phyloP scores from a whole-genome alignment of 2,797 vertebrate genomes.

The Cichlasoma orientale region DNA sequence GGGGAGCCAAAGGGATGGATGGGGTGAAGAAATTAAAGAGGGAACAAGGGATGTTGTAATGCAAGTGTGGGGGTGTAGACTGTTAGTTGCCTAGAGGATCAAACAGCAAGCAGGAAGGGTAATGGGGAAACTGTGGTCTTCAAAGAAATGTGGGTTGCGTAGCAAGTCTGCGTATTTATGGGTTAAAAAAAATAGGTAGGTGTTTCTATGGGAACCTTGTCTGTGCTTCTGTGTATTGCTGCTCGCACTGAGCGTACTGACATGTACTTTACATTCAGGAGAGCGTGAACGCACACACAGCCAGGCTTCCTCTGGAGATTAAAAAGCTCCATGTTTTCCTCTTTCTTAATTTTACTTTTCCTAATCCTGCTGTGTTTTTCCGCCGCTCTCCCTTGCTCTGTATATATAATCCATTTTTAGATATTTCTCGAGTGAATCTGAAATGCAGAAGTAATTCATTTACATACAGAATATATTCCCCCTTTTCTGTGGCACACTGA shows the following conservation, averaged over 20 bases:
- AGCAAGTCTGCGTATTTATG: slow-evolving; percentile 23
- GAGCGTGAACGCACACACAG: slow-evolving; percentile 18
- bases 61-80: slow-evolving; percentile 43
- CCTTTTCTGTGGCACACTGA: slow-evolving; percentile 34
- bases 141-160: slow-evolving; percentile 38
- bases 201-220: slow-evolving; percentile 51
- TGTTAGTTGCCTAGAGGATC: slow-evolving; percentile 56
- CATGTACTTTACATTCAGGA: slow-evolving; percentile 34
- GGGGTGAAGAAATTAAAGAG: slow-evolving; percentile 49
- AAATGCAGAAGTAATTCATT: slow-evolving; percentile 60
- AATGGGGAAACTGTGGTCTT: slow-evolving; percentile 45
- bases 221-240: slow-evolving; percentile 12
- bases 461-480: slow-evolving; percentile 57
- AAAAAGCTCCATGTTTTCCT: neutral
- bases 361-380: slow-evolving; percentile 8
- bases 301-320: slow-evolving; percentile 30
- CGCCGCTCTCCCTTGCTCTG: slow-evolving; percentile 7
- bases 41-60: slow-evolving; percentile 48
- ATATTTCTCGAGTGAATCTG: slow-evolving; percentile 41
- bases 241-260: slow-evolving; percentile 14
- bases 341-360: slow-evolving; percentile 25
- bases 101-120: slow-evolving; percentile 34
- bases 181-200: slow-evolving; percentile 9
- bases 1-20: slow-evolving; percentile 14
- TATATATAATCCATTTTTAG: slow-evolving; percentile 27